Evolutionary conservation across 2,888 invertebrate species (phyloP).

Genomic region (Metalampra italica): DNA sequence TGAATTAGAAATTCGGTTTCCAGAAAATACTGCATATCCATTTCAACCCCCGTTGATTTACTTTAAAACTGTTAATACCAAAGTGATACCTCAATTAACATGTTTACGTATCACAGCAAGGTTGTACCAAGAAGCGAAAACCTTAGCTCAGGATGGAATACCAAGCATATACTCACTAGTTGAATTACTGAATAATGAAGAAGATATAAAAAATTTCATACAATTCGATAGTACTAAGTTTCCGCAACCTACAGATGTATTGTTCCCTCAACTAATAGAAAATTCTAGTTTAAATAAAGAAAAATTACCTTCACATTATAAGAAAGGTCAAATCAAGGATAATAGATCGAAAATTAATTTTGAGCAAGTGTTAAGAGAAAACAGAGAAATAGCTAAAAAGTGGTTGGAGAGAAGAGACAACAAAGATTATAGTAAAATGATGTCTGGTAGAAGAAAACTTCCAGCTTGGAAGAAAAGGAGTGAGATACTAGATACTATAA

Average conservation of each 20-base stretch:
- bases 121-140: conserved; percentile 83
- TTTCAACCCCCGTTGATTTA: conserved; percentile 86
- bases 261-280: conserved; percentile 80
- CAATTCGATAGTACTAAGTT: conserved; percentile 74
- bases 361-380: conserved; percentile 78
- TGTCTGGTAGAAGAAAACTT: conserved; percentile 79
- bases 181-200: conserved; percentile 84
- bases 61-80: conserved; percentile 79
- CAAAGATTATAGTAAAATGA: conserved; percentile 82
- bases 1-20: conserved; percentile 87
- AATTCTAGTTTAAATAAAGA: conserved; percentile 35
- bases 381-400: conserved; percentile 79
- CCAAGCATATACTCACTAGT: conserved; percentile 85
- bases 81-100: conserved; percentile 80
- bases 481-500: conserved; percentile 82
- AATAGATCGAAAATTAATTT: conserved; percentile 70
- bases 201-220: conserved; percentile 80
- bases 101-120: conserved; percentile 82
- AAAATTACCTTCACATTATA: conserved; percentile 80
- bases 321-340: conserved; percentile 78
- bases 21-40: conserved; percentile 84
- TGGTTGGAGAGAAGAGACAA: conserved; percentile 80
- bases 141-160: conserved; percentile 82
- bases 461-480: conserved; percentile 86
- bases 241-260: conserved; percentile 73